Percentiles rank a stretch among this genome's conserved stretches.
Conservation (phyloP, 2,113 vertebrate genomes). For the Scomber japonicus region DNA sequence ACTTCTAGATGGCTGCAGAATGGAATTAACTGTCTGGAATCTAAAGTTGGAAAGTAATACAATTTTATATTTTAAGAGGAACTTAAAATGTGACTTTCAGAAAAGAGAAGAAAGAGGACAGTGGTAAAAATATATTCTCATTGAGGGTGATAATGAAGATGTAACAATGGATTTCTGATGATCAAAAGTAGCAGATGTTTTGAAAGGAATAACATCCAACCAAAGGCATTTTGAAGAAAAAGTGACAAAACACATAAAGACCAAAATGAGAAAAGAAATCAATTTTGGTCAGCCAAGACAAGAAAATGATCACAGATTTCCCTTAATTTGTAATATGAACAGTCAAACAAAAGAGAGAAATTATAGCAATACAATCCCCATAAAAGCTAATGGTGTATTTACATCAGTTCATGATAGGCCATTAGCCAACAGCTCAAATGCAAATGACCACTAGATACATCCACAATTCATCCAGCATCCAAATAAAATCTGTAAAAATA, state of each 20-base stretch:
- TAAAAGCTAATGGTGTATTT: background rate
- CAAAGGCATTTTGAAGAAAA: conserved; percentile 30
- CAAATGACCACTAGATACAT: conserved; percentile 63
- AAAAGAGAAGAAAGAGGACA: background rate
- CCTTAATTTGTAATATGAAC: conserved; percentile 20
- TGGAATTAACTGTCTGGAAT: conserved; percentile 7
- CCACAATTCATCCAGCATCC: conserved; percentile 56
- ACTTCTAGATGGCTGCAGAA: conserved; percentile 12
- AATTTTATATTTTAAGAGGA: conserved; percentile 17
- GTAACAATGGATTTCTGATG: conserved; percentile 14
- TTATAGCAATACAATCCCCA: background rate
- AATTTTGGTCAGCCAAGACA: background rate
- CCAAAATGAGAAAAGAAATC: conserved; percentile 12
- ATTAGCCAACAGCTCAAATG: conserved; percentile 53
- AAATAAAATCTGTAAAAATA: conserved; percentile 40
- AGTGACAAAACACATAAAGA: conserved; percentile 14
- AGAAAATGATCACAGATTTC: conserved; percentile 17
- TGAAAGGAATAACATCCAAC: conserved; percentile 10
- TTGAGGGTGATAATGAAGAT: conserved; percentile 24
- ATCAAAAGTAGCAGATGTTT: conserved; percentile 33
- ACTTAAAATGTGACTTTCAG: conserved; percentile 1
- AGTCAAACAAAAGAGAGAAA: conserved; percentile 22
- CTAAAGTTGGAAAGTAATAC: background rate
- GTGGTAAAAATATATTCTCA: conserved; percentile 6
- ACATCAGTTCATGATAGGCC: conserved; percentile 11